Base-by-base conservation (phyloP, 2,113 vertebrate genomes). In the Bungarus multicinctus region DNA sequence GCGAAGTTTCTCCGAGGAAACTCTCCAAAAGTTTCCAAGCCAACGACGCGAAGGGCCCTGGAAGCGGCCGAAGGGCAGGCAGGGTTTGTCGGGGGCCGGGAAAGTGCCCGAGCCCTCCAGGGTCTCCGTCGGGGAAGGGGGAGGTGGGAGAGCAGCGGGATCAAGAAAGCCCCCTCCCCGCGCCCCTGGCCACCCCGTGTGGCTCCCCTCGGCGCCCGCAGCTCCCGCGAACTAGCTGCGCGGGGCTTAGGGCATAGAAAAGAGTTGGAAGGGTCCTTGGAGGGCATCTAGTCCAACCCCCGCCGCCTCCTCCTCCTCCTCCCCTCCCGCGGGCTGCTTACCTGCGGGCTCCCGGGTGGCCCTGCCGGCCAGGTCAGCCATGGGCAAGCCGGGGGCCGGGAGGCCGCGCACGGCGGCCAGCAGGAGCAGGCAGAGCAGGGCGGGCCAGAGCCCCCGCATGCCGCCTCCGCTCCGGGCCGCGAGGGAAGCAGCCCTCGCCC, bases 401-500 rank as follows among this genome's bases (percentile, higher is more conserved):
- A 97, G 96, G 81, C 96, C 95, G 93, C 97, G 91, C 95, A 97
- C 97, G 53, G 95, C 95, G 89, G 94, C 95, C 87, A 89, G 93
- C 91, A 96, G 93, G 91, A 93, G 97, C 87, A 98, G 94, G 96
- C 97, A 98, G 87, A 91, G 92, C 96, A 98, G 96, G 34, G 96
- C 94, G 94, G 96, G 93, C 97, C 97, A 97, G 94, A 97, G 96
- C 57, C 97, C 96, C 95, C 96, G 96, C 98, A 98, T 98, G 94
- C 98, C 98, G 87, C 92, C 95, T 93, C 3, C 90, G 39, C 81
- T 95, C 54, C 93, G 47, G 85, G 20, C 2, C 90, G 95, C 87
- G 88, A 94, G 89, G 64, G 95, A 94, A 96, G 95, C 96, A 18
- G 47, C 47, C 47, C 91, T 39, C 93, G 91, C 90, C 89, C 94